Percentiles rank a stretch among this genome's conserved stretches.
Evolutionary conservation across 2,113 vertebrate genomes (phyloP).

Genomic region (Paracanthobrama guichenoti): DNA sequence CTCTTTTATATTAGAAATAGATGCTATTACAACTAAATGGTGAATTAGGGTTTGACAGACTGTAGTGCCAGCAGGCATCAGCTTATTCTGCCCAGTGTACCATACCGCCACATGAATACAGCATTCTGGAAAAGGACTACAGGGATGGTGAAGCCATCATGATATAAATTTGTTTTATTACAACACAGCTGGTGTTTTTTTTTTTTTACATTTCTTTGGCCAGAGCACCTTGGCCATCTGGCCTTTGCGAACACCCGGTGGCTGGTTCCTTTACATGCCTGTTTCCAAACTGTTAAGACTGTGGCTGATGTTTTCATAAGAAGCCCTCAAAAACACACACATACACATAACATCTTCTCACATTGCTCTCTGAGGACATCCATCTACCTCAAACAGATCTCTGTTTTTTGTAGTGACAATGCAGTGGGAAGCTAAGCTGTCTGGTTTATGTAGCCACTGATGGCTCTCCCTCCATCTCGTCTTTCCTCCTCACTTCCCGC

Average conservation of each 20-base stretch:
- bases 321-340: slow-evolving; percentile 13
- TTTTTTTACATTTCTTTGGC: slow-evolving; percentile 71
- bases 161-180: slow-evolving; percentile 78
- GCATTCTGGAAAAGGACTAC: slow-evolving; percentile 63
- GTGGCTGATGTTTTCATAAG: slow-evolving; percentile 43
- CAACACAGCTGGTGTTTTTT: slow-evolving; percentile 71
- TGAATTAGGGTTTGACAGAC: slow-evolving; percentile 14
- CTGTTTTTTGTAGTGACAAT: slow-evolving; percentile 47
- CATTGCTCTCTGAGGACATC: slow-evolving; percentile 65
- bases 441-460: slow-evolving; percentile 63
- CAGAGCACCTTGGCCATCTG: slow-evolving; percentile 74
- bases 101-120: slow-evolving; percentile 44
- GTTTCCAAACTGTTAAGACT: slow-evolving; percentile 65
- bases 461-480: slow-evolving; percentile 57
- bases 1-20: background rate
- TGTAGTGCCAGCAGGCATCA: slow-evolving; percentile 9
- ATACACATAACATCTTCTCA: slow-evolving; percentile 55
- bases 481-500: slow-evolving; percentile 57
- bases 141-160: slow-evolving; percentile 71
- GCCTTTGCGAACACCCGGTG: slow-evolving; percentile 64
- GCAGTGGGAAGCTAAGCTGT: slow-evolving; percentile 50
- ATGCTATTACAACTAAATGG: background rate
- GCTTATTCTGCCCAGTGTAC: background rate
- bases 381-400: slow-evolving; percentile 58
- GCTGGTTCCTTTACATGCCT: slow-evolving; percentile 65